phyloP scores from a whole-genome alignment of 2,888 invertebrate genomes.

The Stenodera caucasica region DNA sequence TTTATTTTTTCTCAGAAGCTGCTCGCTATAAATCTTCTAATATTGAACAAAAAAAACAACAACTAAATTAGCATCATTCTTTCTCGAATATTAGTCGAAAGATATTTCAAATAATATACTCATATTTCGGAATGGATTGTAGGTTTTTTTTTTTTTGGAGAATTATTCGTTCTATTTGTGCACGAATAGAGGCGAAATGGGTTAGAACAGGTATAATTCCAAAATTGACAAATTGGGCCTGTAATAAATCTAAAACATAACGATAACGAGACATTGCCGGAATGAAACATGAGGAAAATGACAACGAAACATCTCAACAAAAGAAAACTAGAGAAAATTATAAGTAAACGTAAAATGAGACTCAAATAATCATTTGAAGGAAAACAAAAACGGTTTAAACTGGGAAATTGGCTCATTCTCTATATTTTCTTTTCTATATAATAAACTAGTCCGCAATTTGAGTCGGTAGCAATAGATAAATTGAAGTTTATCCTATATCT shows the following conservation, averaged over 20 bases:
- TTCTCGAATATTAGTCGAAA: too few species aligned
- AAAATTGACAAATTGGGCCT: constrained; percentile 34
- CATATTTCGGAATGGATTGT: too few species aligned
- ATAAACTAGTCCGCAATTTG: not conserved
- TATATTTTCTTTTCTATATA: not conserved
- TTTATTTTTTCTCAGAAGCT: too few species aligned
- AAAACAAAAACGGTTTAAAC: constrained; percentile 32
- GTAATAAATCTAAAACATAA: constrained; percentile 38
- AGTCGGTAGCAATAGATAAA: not conserved
- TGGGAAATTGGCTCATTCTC: not conserved
- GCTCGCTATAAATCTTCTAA: too few species aligned
- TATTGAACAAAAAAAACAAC: too few species aligned
- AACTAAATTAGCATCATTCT: too few species aligned
- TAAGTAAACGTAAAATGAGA: constrained; percentile 45
- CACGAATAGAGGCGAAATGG: constrained; percentile 5
- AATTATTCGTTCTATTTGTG: not conserved
- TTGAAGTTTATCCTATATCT: not conserved
- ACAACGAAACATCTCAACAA: constrained; percentile 37
- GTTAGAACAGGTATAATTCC: constrained; percentile 21
- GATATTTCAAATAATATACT: too few species aligned
- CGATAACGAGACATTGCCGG: constrained; percentile 40
- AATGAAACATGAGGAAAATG: constrained; percentile 36
- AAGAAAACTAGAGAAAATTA: constrained; percentile 48
- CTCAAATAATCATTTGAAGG: constrained; percentile 46
- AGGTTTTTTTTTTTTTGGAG: too few species aligned